Percentiles rank a stretch among this genome's conserved stretches.
Evolutionary conservation across 2,888 invertebrate genomes (phyloP).

Genomic region (Maniola hyperantus): DNA sequence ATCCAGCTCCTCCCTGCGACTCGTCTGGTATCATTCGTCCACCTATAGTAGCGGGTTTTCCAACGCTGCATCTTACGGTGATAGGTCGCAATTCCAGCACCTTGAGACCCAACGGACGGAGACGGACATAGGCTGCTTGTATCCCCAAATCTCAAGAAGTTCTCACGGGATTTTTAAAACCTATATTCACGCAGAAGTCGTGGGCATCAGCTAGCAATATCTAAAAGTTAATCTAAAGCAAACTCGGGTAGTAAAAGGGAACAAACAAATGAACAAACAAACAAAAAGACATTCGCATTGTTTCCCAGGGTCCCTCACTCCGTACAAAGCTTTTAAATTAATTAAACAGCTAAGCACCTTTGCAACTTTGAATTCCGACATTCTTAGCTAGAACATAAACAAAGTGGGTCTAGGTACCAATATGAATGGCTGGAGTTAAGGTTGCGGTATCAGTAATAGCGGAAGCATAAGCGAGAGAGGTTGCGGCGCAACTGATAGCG

Average conservation of each 20-base stretch:
- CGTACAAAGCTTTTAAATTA: constrained; percentile 65
- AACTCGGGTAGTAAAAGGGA: constrained; percentile 8
- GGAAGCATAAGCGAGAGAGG: not conserved
- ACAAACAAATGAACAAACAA: constrained; percentile 3
- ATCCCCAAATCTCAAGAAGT: too few relatives aligned
- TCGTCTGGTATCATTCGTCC: too few relatives aligned
- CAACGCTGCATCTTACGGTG: too few relatives aligned
- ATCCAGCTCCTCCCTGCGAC: too few relatives aligned
- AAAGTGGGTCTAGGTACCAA: constrained; percentile 22
- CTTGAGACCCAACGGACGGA: too few relatives aligned
- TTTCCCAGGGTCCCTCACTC: constrained; percentile 14
- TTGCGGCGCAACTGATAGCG: not conserved
- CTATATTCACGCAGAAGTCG: too few relatives aligned
- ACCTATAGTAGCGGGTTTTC: too few relatives aligned
- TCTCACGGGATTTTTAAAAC: too few relatives aligned
- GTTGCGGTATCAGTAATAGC: constrained; percentile 31
- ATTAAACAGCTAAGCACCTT: constrained; percentile 67
- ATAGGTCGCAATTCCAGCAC: too few relatives aligned
- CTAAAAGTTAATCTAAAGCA: constrained; percentile 19
- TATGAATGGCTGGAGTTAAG: constrained; percentile 15
- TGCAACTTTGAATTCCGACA: constrained; percentile 51
- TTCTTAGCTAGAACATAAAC: constrained; percentile 44
- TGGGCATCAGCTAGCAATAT: not conserved
- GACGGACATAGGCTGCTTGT: too few relatives aligned
- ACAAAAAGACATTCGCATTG: constrained; percentile 28